Evolutionary conservation across 1,140 invertebrate species (phyloP).

Genomic region (Diorhabda elongata): DNA sequence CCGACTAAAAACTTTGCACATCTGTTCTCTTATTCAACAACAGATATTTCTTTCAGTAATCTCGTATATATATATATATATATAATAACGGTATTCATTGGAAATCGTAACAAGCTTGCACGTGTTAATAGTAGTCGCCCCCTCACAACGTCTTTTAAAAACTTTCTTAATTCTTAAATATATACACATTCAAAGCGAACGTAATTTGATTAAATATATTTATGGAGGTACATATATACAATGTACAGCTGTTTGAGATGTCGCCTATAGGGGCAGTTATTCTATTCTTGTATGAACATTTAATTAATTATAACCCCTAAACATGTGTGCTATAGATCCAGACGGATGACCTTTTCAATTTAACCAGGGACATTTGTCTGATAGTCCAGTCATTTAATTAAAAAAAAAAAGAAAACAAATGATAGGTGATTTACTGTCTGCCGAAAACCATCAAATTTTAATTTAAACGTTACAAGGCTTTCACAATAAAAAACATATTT

Average conservation of each 20-base stretch:
- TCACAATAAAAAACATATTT: too few relatives aligned
- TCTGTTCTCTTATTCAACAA: constrained; percentile 13
- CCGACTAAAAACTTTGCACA: constrained; percentile 6
- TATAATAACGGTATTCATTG: constrained; percentile 19
- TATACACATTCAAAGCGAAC: constrained; percentile 5
- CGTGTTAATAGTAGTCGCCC: constrained; percentile 12
- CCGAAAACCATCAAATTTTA: too few relatives aligned
- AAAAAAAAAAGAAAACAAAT: too few relatives aligned
- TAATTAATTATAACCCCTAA: constrained; percentile 31
- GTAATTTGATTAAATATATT: constrained; percentile 14
- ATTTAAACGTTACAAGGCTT: too few relatives aligned
- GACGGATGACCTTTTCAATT: constrained; percentile 30
- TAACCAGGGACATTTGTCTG: constrained; percentile 18
- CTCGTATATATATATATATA: too few relatives aligned
- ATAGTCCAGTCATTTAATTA: constrained; percentile 22
- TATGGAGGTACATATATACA: constrained; percentile 5
- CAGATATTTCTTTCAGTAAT: constrained; percentile 9
- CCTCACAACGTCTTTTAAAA: constrained; percentile 9
- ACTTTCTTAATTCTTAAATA: constrained; percentile 7
- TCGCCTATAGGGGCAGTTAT: constrained; percentile 25
- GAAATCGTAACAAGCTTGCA: constrained; percentile 16
- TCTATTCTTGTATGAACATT: constrained; percentile 19
- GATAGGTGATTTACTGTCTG: too few relatives aligned
- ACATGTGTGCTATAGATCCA: constrained; percentile 21
- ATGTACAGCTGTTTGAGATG: constrained; percentile 19